These are phyloP conservation scores for Brachyalestes nurse DNA, from an alignment of 2,797 vertebrate species.

Conservation along the genomic window DNA sequence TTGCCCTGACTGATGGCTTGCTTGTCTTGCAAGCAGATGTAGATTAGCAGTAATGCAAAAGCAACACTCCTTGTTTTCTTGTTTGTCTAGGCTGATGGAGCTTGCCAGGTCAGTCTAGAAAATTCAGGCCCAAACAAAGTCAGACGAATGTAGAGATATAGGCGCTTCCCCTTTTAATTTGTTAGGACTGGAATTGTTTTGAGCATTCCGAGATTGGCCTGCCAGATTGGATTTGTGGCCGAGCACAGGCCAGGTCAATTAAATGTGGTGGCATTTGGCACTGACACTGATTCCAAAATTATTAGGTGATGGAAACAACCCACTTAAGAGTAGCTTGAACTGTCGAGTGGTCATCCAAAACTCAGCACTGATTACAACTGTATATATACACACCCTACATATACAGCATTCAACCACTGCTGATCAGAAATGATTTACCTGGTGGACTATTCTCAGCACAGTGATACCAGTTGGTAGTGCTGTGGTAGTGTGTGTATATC, in stretches of 20 bases:
- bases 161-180: constrained; percentile 52
- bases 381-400: no score
- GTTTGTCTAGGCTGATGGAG: constrained; percentile 18
- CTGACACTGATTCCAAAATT: constrained; percentile 38
- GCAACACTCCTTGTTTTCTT: neutral
- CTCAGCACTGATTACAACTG: neutral
- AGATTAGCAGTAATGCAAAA: neutral
- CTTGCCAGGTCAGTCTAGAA: constrained; percentile 32
- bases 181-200: constrained; percentile 50
- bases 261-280: constrained; percentile 42
- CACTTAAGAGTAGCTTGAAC: constrained; percentile 3
- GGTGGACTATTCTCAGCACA: no score
- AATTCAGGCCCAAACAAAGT: constrained; percentile 31
- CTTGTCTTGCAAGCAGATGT: neutral
- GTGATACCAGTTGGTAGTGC: no score
- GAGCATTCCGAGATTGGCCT: constrained; percentile 44
- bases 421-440: no score
- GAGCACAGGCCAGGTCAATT: constrained; percentile 31
- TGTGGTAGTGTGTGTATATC: no score
- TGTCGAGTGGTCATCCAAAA: neutral
- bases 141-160: constrained; percentile 36
- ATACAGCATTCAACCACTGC: no score
- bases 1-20: neutral
- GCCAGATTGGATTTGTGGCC: constrained; percentile 51
- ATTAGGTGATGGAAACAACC: constrained; percentile 41